These are phyloP conservation scores for Vidua macroura DNA, from an alignment of 2,113 vertebrate species.

Conservation along the genomic window DNA sequence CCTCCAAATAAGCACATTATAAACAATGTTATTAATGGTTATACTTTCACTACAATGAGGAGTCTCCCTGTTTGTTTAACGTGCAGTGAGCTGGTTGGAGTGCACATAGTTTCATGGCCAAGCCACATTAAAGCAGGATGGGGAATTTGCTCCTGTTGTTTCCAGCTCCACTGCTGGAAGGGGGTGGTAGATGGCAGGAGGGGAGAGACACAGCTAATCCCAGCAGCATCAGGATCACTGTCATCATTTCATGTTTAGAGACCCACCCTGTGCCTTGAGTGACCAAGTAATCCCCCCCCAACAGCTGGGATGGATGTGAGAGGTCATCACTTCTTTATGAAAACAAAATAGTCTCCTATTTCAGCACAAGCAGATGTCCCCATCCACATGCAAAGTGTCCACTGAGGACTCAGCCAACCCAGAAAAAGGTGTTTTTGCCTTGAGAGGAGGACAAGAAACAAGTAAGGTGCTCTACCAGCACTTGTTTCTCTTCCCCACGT, in stretches of 20 bases:
- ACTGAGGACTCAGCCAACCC: background rate
- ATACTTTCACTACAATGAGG: constrained; percentile 27
- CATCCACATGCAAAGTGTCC: background rate
- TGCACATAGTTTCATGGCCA: constrained; percentile 2
- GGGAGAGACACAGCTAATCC: background rate
- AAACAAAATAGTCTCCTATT: background rate
- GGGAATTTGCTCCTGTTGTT: background rate
- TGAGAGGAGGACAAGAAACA: background rate
- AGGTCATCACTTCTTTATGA: background rate
- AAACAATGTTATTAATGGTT: constrained; percentile 64
- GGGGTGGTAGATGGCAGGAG: background rate
- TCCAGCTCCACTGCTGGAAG: background rate
- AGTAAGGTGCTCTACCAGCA: background rate
- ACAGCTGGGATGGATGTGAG: rapidly evolving
- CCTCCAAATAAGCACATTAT: constrained; percentile 66
- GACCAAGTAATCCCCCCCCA: background rate
- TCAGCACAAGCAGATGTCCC: rapidly evolving
- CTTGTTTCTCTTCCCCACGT: background rate
- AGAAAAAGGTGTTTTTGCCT: background rate
- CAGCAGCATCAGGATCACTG: rapidly evolving
- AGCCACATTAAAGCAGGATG: background rate
- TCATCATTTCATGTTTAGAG: background rate
- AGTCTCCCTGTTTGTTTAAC: constrained; percentile 59
- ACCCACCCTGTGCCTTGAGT: background rate
- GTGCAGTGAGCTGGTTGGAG: background rate